Evolutionary conservation across 2,797 vertebrate genomes (phyloP), one percentile per base, ranked within the genome.

Genomic region (Xenentodon cancila): DNA sequence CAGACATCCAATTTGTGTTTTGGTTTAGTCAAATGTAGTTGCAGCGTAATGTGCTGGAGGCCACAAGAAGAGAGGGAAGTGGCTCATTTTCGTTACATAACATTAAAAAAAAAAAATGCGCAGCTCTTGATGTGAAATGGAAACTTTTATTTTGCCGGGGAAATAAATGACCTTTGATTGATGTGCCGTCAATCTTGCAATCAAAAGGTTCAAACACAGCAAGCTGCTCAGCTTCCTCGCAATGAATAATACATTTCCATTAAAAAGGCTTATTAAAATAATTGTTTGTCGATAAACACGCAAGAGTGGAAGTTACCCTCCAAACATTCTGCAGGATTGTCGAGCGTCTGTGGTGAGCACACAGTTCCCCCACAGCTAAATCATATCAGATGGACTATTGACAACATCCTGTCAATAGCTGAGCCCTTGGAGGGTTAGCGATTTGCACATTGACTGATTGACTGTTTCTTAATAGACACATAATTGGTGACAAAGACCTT

Each of bases 401-500:
- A 96, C 96, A 95, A 84, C 88, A 84, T 90, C 86, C 92, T 94
- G 94, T 97, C 96, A 95, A 97, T 95, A 95, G 92, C 85, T 50
- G 80, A 91, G 89, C 93, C 93, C 95, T 82, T 79, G 90, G 96
- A 96, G 93, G 94, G 91, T 91, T 89, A 89, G 91, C 92, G 94
- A 93, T 95, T 96, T 94, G 94, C 94, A 94, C 93, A 93, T 90
- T 91, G 93, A 92, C 94, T 96, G 96, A 97, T 96, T 97, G 96
- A 98, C 96, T 96, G 92, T 92, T 95, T 93, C 94, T 98, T 98
- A 98, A 99, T 97, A 96, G 96, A 98, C 96, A 97, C 90, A 93
- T 98, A 98, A 98, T 98, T 98, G 96, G 96, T 96, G 95, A 97
- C 95, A 97, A 96, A 96, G 96, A 95, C 94, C 94, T 96, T 96